phyloP scores from a whole-genome alignment of 2,797 vertebrate genomes.

The Lithobates pipiens region DNA sequence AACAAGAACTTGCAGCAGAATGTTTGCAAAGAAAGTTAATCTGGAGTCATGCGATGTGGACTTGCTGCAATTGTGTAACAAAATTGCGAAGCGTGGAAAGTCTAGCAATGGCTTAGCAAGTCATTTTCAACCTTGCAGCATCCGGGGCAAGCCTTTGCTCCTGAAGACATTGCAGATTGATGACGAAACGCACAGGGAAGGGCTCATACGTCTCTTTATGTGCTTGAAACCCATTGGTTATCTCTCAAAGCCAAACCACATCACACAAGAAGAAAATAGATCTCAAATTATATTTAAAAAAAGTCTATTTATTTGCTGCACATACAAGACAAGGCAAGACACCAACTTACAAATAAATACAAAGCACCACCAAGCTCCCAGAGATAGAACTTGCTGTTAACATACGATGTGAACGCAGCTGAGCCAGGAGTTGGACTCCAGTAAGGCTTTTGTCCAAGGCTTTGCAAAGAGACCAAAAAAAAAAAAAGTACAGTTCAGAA shows the following conservation, averaged over 20 bases:
- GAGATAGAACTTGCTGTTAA: constrained; percentile 74
- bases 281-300: not conserved
- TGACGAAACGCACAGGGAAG: no score
- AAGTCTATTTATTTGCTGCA: constrained; percentile 75
- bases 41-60: no score
- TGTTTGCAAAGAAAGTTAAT: no score
- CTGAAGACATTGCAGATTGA: no score
- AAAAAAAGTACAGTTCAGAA: not conserved
- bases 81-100: no score
- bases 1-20: no score
- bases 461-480: constrained; percentile 68
- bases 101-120: no score
- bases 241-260: not conserved
- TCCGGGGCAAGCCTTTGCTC: no score
- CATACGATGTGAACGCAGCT: constrained; percentile 73
- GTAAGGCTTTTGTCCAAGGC: constrained; percentile 66
- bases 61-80: no score
- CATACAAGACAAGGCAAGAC: constrained; percentile 80
- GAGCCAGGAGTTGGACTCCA: constrained; percentile 74
- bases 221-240: no score
- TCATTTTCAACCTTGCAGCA: no score
- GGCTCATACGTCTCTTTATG: not conserved
- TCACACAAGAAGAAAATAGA: not conserved
- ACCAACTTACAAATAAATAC: constrained; percentile 83
- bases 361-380: constrained; percentile 76